Evolutionary conservation across 2,888 invertebrate genomes (phyloP), one percentile per base, ranked within the genome.

Genomic region (Sympetrum striolatum): DNA sequence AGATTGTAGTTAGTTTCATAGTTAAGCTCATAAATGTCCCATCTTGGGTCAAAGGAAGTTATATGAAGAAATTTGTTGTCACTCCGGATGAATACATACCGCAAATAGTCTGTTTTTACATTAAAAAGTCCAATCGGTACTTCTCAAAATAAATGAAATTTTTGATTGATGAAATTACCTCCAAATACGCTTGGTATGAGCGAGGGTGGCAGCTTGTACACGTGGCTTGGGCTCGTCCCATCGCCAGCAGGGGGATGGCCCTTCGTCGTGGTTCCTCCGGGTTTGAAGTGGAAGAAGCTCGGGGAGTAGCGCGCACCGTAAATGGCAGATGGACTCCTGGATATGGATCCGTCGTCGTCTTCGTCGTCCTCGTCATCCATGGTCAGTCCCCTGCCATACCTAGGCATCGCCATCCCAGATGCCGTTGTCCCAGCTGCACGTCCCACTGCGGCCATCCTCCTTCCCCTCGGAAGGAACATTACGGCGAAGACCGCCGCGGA

Each of bases 381-480:
- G 82, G 91, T 92, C 60, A 90, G 93, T 0, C 86, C 86, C 18
- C 86, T 31, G 35, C 86, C 86, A 53, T 86, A 86, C 37, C 86
- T 60, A 22, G 86, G 86, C n/a, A 86, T 39, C 35, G 86, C 22
- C 64, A 64, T 86, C 35, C 86, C 86, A 22, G 86, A 35, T 22
- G 86, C n/a, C 96, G 0, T 93, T 93, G 92, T 91, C 15, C 91
- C 92, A 1, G 91, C 92, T 93, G 98, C 98, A 92, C 98, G 97
- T 82, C 98, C 98, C 95, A 98, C 96, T 86, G 98, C 98, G 0
- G 98, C 98, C 92, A 98, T 94, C 93, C 98, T 98, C 79, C 98
- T 95, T 53, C 98, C 98, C 94, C 97, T 98, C 58, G 98, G 97
- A 94, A 98, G 96, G 94, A 98, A 98, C 98, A 98, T 98, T 91